Evolutionary conservation across 2,888 invertebrate species (phyloP).

Genomic region (Callyntrura sp.): DNA sequence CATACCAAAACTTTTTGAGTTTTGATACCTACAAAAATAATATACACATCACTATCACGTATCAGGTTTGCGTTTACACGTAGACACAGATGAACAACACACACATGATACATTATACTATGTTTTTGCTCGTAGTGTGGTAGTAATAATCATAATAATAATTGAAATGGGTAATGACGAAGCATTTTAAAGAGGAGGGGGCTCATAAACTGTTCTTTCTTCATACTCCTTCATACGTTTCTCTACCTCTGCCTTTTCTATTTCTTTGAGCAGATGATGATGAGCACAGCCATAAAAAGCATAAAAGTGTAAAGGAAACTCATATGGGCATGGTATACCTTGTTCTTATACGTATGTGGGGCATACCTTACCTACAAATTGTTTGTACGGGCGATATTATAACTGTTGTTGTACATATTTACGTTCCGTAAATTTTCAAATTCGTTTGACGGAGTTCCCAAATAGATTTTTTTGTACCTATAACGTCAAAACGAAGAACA

Average conservation of each 20-base stretch:
- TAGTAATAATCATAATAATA: slow-evolving; percentile 79
- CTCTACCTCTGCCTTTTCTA: neutral
- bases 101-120: slow-evolving; percentile 40
- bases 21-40: slow-evolving; percentile 14
- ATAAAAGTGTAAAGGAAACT: too few species aligned
- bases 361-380: too few species aligned
- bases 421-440: too few species aligned
- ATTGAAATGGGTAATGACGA: slow-evolving; percentile 78
- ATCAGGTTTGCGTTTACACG: slow-evolving; percentile 69
- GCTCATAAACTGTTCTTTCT: slow-evolving; percentile 52
- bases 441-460: too few species aligned
- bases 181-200: slow-evolving; percentile 65
- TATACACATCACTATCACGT: slow-evolving; percentile 70
- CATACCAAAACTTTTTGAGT: too few species aligned
- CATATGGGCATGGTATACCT: too few species aligned
- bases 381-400: too few species aligned
- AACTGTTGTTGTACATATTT: too few species aligned
- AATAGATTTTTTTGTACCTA: too few species aligned
- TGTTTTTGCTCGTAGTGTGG: slow-evolving; percentile 63
- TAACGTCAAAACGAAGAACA: slow-evolving; percentile 20
- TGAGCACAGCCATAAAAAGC: neutral
- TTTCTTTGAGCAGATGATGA: neutral
- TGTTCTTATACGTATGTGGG: too few species aligned
- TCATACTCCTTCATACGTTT: neutral
- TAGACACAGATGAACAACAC: slow-evolving; percentile 31